Evolutionary conservation across 2,888 invertebrate genomes (phyloP).

Genomic region (Coelinius sp.): DNA sequence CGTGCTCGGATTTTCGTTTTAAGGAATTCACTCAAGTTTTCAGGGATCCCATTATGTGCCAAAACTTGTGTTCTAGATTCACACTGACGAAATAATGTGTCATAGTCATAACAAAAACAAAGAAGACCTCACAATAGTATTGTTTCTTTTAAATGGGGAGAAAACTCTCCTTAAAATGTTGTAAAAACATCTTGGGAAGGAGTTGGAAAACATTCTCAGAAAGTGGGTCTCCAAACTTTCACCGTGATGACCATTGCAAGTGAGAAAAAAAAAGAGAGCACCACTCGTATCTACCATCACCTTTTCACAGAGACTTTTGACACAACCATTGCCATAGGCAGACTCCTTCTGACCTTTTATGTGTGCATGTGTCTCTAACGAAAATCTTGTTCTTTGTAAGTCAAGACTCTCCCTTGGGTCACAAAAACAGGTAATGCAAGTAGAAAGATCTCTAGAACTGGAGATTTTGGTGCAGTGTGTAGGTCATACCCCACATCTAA

Average conservation of each 20-base stretch:
- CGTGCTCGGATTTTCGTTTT: constrained; percentile 67
- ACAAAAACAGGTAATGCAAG: constrained; percentile 18
- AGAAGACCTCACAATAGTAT: too few species aligned
- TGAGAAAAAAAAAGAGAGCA: neutral
- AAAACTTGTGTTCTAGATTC: constrained; percentile 42
- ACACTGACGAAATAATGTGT: too few species aligned
- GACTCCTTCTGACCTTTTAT: neutral
- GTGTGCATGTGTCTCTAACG: constrained; percentile 2
- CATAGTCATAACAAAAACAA: too few species aligned
- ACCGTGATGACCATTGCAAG: neutral
- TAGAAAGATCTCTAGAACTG: constrained; percentile 16
- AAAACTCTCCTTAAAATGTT: neutral
- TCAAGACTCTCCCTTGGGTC: constrained; percentile 24
- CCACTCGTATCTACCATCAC: neutral
- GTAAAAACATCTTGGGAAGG: neutral
- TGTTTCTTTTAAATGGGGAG: too few species aligned
- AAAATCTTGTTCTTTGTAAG: constrained; percentile 33
- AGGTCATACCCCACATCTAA: constrained; percentile 24
- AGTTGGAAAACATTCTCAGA: neutral
- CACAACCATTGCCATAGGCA: neutral
- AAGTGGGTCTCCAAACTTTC: constrained; percentile 11
- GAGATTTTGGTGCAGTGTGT: neutral
- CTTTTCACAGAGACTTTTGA: neutral
- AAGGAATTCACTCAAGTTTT: constrained; percentile 51
- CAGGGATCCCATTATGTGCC: constrained; percentile 22